Evolutionary conservation across 1,140 invertebrate genomes (phyloP).

Genomic region (Ceratina japonica): DNA sequence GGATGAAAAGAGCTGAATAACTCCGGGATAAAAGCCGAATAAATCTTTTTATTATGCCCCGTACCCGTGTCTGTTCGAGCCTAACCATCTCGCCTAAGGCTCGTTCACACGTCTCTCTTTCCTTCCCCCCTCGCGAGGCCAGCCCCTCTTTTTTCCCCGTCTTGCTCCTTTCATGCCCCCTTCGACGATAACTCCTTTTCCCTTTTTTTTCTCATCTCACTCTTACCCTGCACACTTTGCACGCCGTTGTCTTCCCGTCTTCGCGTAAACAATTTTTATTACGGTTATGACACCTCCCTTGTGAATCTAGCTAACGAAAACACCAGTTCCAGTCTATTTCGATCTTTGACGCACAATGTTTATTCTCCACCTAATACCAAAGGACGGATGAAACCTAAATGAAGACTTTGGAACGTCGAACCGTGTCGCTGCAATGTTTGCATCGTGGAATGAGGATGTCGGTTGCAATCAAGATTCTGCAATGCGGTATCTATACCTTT

Average conservation of each 20-base stretch:
- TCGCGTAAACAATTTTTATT: background rate
- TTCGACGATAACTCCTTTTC: slow-evolving; percentile 26
- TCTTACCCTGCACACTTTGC: background rate
- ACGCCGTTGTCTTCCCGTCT: slow-evolving; percentile 8
- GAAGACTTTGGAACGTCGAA: no score
- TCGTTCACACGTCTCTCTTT: slow-evolving; percentile 58
- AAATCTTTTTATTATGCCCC: slow-evolving; percentile 79
- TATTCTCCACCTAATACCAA: no score
- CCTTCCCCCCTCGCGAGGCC: slow-evolving; percentile 38
- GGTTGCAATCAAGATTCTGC: no score
- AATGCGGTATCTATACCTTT: no score
- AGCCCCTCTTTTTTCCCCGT: slow-evolving; percentile 22
- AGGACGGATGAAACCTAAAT: no score
- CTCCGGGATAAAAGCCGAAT: slow-evolving; percentile 79
- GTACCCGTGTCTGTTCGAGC: slow-evolving; percentile 71
- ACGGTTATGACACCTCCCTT: no score
- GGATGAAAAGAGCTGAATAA: slow-evolving; percentile 79
- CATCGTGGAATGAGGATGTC: no score
- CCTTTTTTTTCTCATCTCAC: background rate
- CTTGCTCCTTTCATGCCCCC: slow-evolving; percentile 45
- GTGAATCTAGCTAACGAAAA: no score
- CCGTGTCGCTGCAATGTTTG: no score
- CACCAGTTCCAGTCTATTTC: no score
- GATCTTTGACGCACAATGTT: no score
- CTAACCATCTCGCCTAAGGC: slow-evolving; percentile 55